Evolutionary conservation across 1,140 invertebrate genomes (phyloP), one percentile per base, ranked within the genome.

Genomic region (Thalassaphorura encarpata): DNA sequence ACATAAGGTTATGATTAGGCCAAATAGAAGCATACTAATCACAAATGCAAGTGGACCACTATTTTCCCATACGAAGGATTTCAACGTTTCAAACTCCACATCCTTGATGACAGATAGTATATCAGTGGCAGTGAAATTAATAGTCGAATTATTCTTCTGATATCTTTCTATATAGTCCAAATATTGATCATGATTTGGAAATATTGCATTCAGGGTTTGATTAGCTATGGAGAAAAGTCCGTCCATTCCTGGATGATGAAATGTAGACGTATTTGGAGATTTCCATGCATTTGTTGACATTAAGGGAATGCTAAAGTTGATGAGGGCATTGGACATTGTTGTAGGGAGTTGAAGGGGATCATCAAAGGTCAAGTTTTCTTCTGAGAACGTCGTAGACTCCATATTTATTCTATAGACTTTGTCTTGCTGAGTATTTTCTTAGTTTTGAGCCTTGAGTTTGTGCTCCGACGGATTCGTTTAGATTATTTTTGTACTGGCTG

Each of bases 151-250:
- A 18, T 58, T 11, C 11, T 36, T 43, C 16, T 59, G 54, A 18
- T 50, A 55, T 27, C 59, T 59, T 0, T 48, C 31, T 24, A 45
- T 52, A 31, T 63, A 63, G 18, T 42, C 54, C 18, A 56, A 48
- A 43, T 56, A 63, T 24, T 63, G 61, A 27, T 47, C 52, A 48
- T 63, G 54, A 4, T 47, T 56, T 4, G 57, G 57, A 29, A 60
- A 60, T 40, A 63, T 56, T 15, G 55, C 42, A 31, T 63, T 16
- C 15, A 63, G 48, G 0, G 53, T 59, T 16, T 21, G 15, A 28
- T 56, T 56, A 1, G 53, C 46, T 1, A 48, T 47, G 3, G 19
- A 18, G 18, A 52, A 52, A 2, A 61, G 24, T 2, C 41, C 54
- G 6, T 29, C 27, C 59, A 61, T 56, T 24, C 58, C 58, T 2